Base-by-base conservation (phyloP, 2,888 invertebrate species). In the Platycnemis pennipes region DNA sequence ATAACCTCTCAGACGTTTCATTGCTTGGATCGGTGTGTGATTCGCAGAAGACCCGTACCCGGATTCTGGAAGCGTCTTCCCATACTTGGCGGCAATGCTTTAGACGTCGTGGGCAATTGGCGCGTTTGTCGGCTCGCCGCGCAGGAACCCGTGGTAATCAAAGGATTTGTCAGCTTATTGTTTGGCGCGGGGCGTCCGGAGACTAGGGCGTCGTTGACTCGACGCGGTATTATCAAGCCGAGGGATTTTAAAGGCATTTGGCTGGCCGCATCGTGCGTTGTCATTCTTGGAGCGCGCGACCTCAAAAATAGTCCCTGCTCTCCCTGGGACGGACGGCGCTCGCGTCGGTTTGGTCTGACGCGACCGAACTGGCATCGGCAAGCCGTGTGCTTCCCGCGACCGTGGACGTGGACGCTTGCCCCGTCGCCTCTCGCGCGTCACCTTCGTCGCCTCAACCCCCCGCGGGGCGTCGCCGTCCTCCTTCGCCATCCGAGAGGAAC, bases 301-400 rank as follows among this genome's bases (percentile, higher is more conserved):
- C 42, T 91, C 63, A 91, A 69, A 87, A 87, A 22, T 44, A n/a
- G 44, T 91, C 69, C 44, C 63, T 44, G 37, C 63, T 56, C 69
- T 63, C 44, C 63, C 63, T 26, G n/a, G 45, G 77, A 77, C 77
- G 77, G 11, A 13, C 26, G 31, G 11, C 77, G 31, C 37, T 77
- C 77, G 77, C 77, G 3, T 77, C 77, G 26, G 37, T 37, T 77
- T 77, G 77, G 77, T 13, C 77, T 11, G 37, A 3, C 11, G 77
- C 26, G 63, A 63, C 63, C 22, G 37, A n/a, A n/a, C n/a, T 69
- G 11, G 77, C 77, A 31, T 31, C 37, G 31, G 31, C 77, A 13
- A 8, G 77, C 31, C 13, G 77, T 37, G 77, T 13, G 4, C 77
- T 7, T 37, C 77, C 11, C 13, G 77, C 26, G 77, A 77, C 31